Evolutionary conservation across 2,797 vertebrate genomes (phyloP), one percentile per base, ranked within the genome.

Genomic region (Choloepus didactylus): DNA sequence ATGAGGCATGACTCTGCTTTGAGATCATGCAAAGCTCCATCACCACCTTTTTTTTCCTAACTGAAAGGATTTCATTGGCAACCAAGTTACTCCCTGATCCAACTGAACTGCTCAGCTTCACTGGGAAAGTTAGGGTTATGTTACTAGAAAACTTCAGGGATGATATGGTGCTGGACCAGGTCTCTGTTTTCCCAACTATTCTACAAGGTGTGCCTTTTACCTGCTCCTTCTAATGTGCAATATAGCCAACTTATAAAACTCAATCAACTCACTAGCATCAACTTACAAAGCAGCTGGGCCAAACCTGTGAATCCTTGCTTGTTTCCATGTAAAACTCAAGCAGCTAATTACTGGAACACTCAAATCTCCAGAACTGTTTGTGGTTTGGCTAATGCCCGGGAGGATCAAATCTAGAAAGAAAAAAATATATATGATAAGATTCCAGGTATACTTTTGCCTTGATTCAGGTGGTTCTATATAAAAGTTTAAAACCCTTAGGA

Each of bases 291-390:
- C 29, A 44, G 25, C 64, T 84, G 35, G 62, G 38, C 64, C 56
- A 29, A 41, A 8, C n/a, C 88, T 77, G 23, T 23, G 76, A 81
- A 51, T 29, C 75, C 56, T 82, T 64, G 3, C 41, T 94, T 49
- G n/a, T 31, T 92, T 89, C 62, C 86, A 62, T 29, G 2, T 86
- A 77, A 89, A 85, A 89, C 27, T 82, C 25, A 87, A 25, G 41
- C 35, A 46, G n/a, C 35, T 64, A 41, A 81, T 46, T 66, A 23
- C 29, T 51, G 27, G 19, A 44, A 64, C 54, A 72, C 31, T 75
- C 31, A 49, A 16, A 31, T 31, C 62, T 92, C 41, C 51, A 70
- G 12, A 35, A 12, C 38, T 72, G 12, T 8, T 54, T 72, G 73
- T 60, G 51, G 19, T 12, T 81, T 88, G 49, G 8, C 15, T 46